These are phyloP conservation scores for Eleutherodactylus coqui DNA, from an alignment of 2,797 vertebrate genomes.

Conservation along the genomic window DNA sequence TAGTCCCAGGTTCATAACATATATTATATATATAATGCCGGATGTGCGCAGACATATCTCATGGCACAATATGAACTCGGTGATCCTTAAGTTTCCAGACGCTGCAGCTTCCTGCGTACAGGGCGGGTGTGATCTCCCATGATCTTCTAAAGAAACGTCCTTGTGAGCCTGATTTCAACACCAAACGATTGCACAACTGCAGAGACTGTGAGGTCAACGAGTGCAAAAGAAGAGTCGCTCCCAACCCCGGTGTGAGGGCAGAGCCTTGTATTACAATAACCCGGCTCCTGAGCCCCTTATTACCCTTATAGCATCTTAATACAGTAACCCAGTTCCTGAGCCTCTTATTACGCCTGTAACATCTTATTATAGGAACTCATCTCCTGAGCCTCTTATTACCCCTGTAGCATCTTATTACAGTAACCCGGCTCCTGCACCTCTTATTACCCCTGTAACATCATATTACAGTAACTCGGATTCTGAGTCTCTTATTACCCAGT, in stretches of 20 bases:
- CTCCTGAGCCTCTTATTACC: not conserved
- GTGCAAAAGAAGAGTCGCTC: not conserved
- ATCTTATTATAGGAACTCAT: not conserved
- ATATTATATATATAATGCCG: not conserved
- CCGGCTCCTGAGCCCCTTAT: not conserved
- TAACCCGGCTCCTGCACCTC: not conserved
- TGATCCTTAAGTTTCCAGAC: constrained; percentile 33
- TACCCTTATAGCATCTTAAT: not conserved
- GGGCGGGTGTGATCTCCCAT: constrained; percentile 18
- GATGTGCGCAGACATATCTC: not conserved
- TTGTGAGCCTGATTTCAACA: constrained; percentile 43
- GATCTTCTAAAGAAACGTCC: constrained; percentile 25
- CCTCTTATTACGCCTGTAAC: no score
- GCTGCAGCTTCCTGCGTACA: constrained; percentile 36
- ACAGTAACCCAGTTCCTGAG: constrained; percentile 2
- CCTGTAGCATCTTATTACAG: not conserved
- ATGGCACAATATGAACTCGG: constrained; percentile 34
- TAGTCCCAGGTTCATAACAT: not conserved
- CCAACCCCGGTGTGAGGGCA: not conserved
- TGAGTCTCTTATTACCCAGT: not conserved
- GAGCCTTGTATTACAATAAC: not conserved
- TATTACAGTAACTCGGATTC: not conserved
- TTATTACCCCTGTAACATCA: constrained; percentile 1
- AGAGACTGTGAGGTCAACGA: constrained; percentile 36
- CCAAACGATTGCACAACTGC: constrained; percentile 45